Base-by-base conservation (phyloP, 1,140 invertebrate species). In the Neelides sp. region DNA sequence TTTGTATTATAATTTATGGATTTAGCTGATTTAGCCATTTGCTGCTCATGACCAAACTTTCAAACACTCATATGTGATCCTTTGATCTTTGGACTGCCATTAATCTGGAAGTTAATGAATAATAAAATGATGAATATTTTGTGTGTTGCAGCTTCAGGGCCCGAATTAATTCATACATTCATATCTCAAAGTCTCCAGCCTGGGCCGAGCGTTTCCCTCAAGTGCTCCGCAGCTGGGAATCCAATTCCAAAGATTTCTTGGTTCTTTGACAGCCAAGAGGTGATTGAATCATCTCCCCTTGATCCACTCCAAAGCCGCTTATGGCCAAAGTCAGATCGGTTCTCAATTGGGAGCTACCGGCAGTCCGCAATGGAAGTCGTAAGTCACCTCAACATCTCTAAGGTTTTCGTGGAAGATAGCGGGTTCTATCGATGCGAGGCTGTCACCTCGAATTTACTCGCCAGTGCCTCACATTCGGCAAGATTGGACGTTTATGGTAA, bases 341-440 rank as follows among this genome's bases (percentile, higher is more conserved):
- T 50, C 32, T 50, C 47, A 4, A 30, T 54, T 26, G 52, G 52
- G 7, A 54, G 52, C 27, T 54, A 47, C 27, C 40, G 43, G 2
- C 47, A 45, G 2, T 46, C 22, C 30, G 40, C 34, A 5, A 22
- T 30, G 26, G 68, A 71, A 50, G 65, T 73, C 26, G 63, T 73
- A 27, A 73, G 71, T 54, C 68, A 67, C 52, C 65, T 75, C 20
- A 74, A 74, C 59, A 73, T 75, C 12, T 65, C 64, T 8, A 64
- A 61, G 12, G 64, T 73, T 0, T 57, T 61, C 17, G 63, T 71
- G 1, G 61, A 69, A 44, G 68, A 71, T 49, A 69, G 70, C 5
- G 72, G 73, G 65, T 56, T 70, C 68, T 45, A 71, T 17, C 45
- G 26, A 4, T 73, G 71, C 57, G 52, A 53, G 12, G 69, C 68